phyloP scores from a whole-genome alignment of 2,888 invertebrate species.

The Luffia ferchaultella region DNA sequence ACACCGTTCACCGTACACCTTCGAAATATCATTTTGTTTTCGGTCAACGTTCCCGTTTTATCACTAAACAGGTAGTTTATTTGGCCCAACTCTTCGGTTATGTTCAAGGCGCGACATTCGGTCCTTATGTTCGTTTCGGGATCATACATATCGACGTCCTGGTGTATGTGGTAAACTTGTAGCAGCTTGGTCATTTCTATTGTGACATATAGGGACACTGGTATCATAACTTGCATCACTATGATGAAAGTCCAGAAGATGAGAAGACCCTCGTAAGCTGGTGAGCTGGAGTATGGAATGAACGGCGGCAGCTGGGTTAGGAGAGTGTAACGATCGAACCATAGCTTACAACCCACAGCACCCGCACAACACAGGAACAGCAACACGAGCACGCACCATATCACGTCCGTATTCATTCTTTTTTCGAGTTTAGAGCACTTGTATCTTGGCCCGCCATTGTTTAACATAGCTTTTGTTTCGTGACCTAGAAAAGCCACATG shows the following conservation, averaged over 20 bases:
- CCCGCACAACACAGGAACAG: slow-evolving; percentile 90
- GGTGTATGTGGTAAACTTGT: slow-evolving; percentile 94
- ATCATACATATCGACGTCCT: slow-evolving; percentile 89
- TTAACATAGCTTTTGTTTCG: slow-evolving; percentile 98
- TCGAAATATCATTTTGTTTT: slow-evolving; percentile 97
- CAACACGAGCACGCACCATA: slow-evolving; percentile 95
- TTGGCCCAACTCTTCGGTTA: slow-evolving; percentile 97
- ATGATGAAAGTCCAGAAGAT: slow-evolving; percentile 97
- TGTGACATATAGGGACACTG: slow-evolving; percentile 94
- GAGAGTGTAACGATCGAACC: slow-evolving; percentile 71
- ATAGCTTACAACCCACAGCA: slow-evolving; percentile 89
- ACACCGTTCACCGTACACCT: slow-evolving; percentile 88
- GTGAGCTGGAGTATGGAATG: slow-evolving; percentile 67
- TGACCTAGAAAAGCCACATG: slow-evolving; percentile 72
- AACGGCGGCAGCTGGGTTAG: slow-evolving; percentile 70
- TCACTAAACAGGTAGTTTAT: slow-evolving; percentile 92
- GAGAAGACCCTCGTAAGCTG: slow-evolving; percentile 79
- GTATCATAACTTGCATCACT: slow-evolving; percentile 96
- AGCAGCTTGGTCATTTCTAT: slow-evolving; percentile 95
- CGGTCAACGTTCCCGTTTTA: slow-evolving; percentile 97
- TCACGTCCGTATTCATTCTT: slow-evolving; percentile 94
- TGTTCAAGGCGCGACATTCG: slow-evolving; percentile 93
- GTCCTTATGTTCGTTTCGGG: slow-evolving; percentile 76
- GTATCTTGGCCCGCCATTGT: slow-evolving; percentile 94
- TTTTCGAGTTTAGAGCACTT: slow-evolving; percentile 92